Conservation (phyloP, 2,113 vertebrate genomes). For the Atractosteus spatula region DNA sequence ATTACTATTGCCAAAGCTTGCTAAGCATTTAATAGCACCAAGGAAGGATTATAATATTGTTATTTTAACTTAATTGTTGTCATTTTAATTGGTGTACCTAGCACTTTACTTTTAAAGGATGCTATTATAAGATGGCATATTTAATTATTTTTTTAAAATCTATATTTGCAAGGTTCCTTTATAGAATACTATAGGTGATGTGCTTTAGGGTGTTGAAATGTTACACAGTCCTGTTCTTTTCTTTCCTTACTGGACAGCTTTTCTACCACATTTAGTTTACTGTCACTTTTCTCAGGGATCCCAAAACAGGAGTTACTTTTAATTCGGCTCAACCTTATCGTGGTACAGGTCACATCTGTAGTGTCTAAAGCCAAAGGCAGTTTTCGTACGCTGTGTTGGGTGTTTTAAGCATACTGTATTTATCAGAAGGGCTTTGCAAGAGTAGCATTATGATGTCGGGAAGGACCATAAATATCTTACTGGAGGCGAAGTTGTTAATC, state of each 20-base stretch:
- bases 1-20: slow-evolving; percentile 54
- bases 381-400: no score
- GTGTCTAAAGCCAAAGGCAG: background rate
- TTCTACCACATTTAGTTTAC: slow-evolving; percentile 48
- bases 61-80: slow-evolving; percentile 34
- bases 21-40: slow-evolving; percentile 45
- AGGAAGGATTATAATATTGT: slow-evolving; percentile 39
- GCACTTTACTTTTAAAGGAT: slow-evolving; percentile 69
- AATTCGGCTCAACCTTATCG: background rate
- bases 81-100: slow-evolving; percentile 52
- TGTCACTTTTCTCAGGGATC: slow-evolving; percentile 68
- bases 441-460: no score
- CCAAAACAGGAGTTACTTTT: slow-evolving; percentile 18
- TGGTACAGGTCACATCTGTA: background rate
- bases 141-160: slow-evolving; percentile 41
- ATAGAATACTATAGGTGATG: slow-evolving; percentile 39
- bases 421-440: background rate
- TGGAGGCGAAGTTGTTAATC: no score
- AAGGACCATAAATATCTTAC: no score
- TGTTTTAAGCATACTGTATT: no score
- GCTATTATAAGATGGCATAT: slow-evolving; percentile 51
- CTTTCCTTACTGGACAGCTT: slow-evolving; percentile 2
- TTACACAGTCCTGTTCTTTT: slow-evolving; percentile 27
- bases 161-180: slow-evolving; percentile 36
- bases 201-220: slow-evolving; percentile 39